Conservation (phyloP, 1,140 invertebrate species). For the Drosophila ironensis region DNA sequence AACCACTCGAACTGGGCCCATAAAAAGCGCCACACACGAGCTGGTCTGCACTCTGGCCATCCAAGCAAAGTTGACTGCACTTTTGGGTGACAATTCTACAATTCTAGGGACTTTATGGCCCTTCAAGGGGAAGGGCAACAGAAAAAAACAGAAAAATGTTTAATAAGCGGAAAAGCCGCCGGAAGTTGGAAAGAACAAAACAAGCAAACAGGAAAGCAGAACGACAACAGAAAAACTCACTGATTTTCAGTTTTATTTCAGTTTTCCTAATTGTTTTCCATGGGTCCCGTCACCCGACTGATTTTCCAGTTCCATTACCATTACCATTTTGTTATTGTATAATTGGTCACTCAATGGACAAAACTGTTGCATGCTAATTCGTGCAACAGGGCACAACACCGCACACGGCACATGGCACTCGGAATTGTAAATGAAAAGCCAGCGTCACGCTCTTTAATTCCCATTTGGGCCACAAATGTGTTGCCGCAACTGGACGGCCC, state of each 20-base stretch:
- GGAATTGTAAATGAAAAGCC: neutral
- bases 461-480: constrained; percentile 14
- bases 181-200: constrained; percentile 36
- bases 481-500: neutral
- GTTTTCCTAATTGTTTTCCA: constrained; percentile 42
- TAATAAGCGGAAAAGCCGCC: constrained; percentile 64
- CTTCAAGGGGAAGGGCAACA: neutral
- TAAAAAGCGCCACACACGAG: neutral
- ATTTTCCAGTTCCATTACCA: too few species aligned
- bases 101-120: constrained; percentile 21
- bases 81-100: constrained; percentile 14
- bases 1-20: neutral
- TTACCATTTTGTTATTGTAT: neutral
- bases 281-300: too few species aligned
- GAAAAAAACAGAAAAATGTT: constrained; percentile 31
- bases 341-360: constrained; percentile 32
- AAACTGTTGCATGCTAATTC: constrained; percentile 66
- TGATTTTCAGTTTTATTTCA: constrained; percentile 10
- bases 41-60: constrained; percentile 1
- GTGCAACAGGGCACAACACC: neutral
- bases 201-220: constrained; percentile 4
- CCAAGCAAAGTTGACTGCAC: constrained; percentile 1
- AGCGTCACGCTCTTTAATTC: constrained; percentile 57
- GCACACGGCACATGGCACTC: neutral
- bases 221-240: constrained; percentile 3